These are phyloP conservation scores for Heliconius charithonia DNA, from an alignment of 2,888 invertebrate species.

Conservation along the genomic window DNA sequence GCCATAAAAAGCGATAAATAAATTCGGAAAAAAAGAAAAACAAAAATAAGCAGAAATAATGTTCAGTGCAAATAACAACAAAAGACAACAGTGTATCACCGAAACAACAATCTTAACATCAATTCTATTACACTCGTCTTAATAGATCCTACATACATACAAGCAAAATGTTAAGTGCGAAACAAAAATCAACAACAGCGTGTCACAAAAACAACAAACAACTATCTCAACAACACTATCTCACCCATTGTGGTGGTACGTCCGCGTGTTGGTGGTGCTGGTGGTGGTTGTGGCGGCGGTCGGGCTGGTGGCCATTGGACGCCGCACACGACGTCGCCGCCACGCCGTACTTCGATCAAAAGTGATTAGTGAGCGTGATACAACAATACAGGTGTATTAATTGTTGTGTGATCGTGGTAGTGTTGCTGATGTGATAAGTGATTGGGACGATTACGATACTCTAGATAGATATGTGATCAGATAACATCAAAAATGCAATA, in stretches of 20 bases:
- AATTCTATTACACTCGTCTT: neutral
- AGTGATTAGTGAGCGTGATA: constrained; percentile 35
- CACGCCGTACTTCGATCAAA: constrained; percentile 74
- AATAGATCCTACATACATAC: neutral
- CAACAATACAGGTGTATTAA: constrained; percentile 12
- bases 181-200: constrained; percentile 40
- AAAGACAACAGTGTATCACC: neutral
- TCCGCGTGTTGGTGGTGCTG: constrained; percentile 79
- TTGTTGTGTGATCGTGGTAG: neutral
- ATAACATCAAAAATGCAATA: neutral
- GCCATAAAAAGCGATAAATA: neutral
- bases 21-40: too few species aligned
- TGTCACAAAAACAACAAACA: constrained; percentile 10
- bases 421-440: neutral
- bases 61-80: neutral
- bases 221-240: constrained; percentile 34
- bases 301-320: constrained; percentile 77
- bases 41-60: neutral
- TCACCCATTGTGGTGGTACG: constrained; percentile 76
- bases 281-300: constrained; percentile 71
- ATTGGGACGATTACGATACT: neutral
- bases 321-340: constrained; percentile 81
- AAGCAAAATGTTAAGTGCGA: constrained; percentile 33
- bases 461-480: neutral
- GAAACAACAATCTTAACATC: constrained; percentile 1